phyloP scores from a whole-genome alignment of 2,797 vertebrate genomes.

The Sebastes hubbsi region DNA sequence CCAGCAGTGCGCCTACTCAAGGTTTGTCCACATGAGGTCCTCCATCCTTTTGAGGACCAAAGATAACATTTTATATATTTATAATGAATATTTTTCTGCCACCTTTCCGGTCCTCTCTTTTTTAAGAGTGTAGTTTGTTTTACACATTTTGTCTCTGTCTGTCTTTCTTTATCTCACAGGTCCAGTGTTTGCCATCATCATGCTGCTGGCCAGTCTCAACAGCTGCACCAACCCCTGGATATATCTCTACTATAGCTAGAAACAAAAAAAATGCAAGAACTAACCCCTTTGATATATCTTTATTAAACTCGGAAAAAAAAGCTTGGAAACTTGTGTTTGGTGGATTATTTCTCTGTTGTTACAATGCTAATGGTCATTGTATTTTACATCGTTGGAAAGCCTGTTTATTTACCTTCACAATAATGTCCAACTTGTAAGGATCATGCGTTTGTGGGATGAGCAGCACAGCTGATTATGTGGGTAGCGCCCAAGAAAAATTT shows the following conservation, averaged over 20 bases:
- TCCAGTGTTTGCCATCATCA: conserved; percentile 85
- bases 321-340: no score
- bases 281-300: no score
- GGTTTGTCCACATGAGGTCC: conserved; percentile 60
- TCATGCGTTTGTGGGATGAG: no score
- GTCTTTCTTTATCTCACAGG: conserved; percentile 62
- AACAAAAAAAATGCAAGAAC: background rate
- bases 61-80: background rate
- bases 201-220: conserved; percentile 88
- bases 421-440: no score
- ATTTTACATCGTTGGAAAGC: no score
- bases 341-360: no score
- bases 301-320: no score
- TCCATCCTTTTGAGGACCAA: background rate
- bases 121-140: background rate
- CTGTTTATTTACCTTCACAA: no score
- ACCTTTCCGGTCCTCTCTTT: no score
- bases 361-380: no score
- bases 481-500: no score
- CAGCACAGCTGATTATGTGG: no score
- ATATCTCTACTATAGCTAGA: conserved; percentile 84
- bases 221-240: conserved; percentile 90
- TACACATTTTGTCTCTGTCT: background rate
- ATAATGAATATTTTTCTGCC: background rate
- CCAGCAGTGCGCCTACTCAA: conserved; percentile 80